Percentiles rank a stretch among this genome's conserved stretches.
These are phyloP conservation scores for Cololabis saira DNA, from an alignment of 2,113 vertebrate genomes.

Conservation along the genomic window DNA sequence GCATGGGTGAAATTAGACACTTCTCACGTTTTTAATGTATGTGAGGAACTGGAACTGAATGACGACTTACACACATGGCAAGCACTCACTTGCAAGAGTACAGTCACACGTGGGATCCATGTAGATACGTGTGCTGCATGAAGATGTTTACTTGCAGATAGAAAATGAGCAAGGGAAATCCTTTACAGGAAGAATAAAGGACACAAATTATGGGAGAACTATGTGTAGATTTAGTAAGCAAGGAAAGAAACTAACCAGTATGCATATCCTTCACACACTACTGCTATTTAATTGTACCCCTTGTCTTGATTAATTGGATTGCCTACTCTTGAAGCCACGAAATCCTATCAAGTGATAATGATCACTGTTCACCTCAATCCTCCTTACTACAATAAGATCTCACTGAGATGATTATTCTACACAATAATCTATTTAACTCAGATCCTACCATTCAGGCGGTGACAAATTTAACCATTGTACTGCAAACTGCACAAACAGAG, in stretches of 20 bases:
- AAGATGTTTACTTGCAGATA: conserved; percentile 11
- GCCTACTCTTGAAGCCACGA: no score
- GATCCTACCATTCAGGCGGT: not conserved
- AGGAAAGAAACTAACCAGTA: not conserved
- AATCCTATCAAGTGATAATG: no score
- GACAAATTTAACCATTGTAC: no score
- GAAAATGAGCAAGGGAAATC: not conserved
- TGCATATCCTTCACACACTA: no score
- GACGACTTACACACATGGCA: not conserved
- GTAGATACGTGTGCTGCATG: not conserved
- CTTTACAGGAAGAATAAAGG: not conserved
- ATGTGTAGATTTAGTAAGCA: not conserved
- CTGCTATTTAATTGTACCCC: no score
- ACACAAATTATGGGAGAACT: not conserved
- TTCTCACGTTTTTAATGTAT: not conserved
- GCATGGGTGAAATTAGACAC: no score
- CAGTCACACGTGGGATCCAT: not conserved
- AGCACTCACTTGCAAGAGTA: not conserved
- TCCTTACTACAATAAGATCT: no score
- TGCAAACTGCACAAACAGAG: not conserved
- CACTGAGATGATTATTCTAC: no score
- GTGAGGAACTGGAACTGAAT: not conserved
- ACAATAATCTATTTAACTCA: no score
- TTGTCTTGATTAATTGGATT: no score
- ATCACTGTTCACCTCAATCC: no score